Percentiles rank a stretch among this genome's conserved stretches.
These are phyloP conservation scores for Doryteuthis pealeii DNA, from an alignment of 1,140 invertebrate species.

Conservation along the genomic window DNA sequence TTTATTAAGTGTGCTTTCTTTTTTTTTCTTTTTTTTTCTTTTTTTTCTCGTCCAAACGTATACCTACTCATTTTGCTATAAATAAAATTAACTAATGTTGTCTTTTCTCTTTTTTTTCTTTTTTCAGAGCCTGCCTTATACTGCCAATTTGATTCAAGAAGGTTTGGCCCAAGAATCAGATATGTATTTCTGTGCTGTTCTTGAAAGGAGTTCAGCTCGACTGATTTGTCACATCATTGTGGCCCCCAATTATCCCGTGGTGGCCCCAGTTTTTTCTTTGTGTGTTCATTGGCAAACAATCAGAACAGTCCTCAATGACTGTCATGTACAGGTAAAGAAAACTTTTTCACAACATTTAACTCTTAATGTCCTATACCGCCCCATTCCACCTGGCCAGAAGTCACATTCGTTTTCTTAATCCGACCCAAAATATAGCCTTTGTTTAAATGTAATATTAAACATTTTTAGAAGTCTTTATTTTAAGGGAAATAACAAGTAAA, in stretches of 20 bases:
- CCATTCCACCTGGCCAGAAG: too few species aligned
- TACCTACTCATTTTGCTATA: too few species aligned
- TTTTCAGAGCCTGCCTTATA: slow-evolving; percentile 55
- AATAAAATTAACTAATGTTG: too few species aligned
- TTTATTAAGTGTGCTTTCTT: too few species aligned
- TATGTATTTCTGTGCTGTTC: slow-evolving; percentile 61
- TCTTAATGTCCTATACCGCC: background rate
- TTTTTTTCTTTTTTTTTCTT: too few species aligned
- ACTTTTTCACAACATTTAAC: background rate
- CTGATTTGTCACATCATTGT: slow-evolving; percentile 76
- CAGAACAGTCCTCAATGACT: slow-evolving; percentile 67
- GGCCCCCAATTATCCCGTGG: slow-evolving; percentile 78
- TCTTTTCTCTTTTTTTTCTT: background rate
- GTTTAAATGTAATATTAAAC: too few species aligned
- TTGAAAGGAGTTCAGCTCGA: slow-evolving; percentile 71
- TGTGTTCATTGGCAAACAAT: slow-evolving; percentile 69
- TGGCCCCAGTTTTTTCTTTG: slow-evolving; percentile 75
- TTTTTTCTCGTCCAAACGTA: too few species aligned
- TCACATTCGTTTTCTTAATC: too few species aligned
- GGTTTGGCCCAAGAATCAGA: slow-evolving; percentile 62
- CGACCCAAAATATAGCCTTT: too few species aligned
- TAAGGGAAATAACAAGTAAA: too few species aligned
- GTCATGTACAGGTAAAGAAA: slow-evolving; percentile 69
- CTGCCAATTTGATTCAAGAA: slow-evolving; percentile 72
- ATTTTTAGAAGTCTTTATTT: too few species aligned